These are phyloP conservation scores for Teleogryllus occipitalis DNA, from an alignment of 1,140 invertebrate genomes.

Conservation along the genomic window DNA sequence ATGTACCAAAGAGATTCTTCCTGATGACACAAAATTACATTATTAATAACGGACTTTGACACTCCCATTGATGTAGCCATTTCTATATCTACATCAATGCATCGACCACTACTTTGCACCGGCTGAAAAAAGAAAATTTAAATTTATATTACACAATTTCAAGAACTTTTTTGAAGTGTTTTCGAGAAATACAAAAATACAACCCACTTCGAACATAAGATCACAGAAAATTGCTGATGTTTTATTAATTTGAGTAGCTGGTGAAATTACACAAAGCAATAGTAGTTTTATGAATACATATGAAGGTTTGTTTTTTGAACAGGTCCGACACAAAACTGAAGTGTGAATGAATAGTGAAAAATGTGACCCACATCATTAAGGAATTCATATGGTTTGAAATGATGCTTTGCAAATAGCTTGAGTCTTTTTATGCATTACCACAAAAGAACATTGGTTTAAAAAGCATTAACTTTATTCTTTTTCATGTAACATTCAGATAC, in stretches of 20 bases:
- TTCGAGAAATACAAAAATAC: background rate
- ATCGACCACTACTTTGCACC: conserved; percentile 50
- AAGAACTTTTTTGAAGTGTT: background rate
- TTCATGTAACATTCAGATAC: background rate
- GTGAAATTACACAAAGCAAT: no score
- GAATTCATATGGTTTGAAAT: no score
- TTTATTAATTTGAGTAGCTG: no score
- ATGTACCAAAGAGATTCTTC: conserved; percentile 85
- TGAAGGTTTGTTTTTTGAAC: no score
- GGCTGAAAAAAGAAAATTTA: conserved; percentile 15
- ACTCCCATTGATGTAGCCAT: conserved; percentile 66
- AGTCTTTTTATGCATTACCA: no score
- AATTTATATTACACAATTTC: background rate
- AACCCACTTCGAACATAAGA: background rate
- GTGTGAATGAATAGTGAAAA: no score
- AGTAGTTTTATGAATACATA: no score
- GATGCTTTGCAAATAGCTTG: no score
- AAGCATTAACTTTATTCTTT: background rate
- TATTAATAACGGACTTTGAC: conserved; percentile 87
- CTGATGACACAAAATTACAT: conserved; percentile 98
- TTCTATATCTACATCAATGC: conserved; percentile 61
- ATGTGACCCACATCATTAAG: no score
- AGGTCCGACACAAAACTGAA: no score
- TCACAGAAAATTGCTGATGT: background rate
- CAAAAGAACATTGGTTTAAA: no score